These are phyloP conservation scores for Agonopterix subpropinquella DNA, from an alignment of 2,888 invertebrate species.

Conservation along the genomic window DNA sequence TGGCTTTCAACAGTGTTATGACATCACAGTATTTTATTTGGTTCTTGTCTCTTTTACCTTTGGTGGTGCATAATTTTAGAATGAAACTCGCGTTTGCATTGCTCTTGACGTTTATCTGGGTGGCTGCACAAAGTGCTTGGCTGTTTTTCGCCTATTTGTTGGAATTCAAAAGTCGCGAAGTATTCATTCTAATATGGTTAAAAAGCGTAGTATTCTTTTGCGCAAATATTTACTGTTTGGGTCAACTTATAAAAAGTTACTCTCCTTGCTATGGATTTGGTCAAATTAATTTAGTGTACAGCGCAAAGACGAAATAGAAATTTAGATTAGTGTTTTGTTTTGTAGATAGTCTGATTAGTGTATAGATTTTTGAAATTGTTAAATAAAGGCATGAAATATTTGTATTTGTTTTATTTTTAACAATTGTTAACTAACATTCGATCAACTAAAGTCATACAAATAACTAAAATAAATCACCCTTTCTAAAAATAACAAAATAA, in stretches of 20 bases:
- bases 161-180: conserved; percentile 91
- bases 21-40: conserved; percentile 99
- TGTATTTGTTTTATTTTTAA: conserved; percentile 44
- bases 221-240: conserved; percentile 84
- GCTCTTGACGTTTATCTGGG: conserved; percentile 77
- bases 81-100: conserved; percentile 66
- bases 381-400: conserved; percentile 15
- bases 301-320: not conserved
- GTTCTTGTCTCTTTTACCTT: conserved; percentile 93
- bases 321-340: conserved; percentile 3
- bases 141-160: conserved; percentile 91
- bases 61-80: conserved; percentile 83
- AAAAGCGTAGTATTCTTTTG: conserved; percentile 89
- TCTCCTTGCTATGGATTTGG: conserved; percentile 49
- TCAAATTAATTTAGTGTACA: conserved; percentile 9
- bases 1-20: conserved; percentile 95
- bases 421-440: conserved; percentile 32
- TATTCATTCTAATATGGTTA: conserved; percentile 89
- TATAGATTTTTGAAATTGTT: conserved; percentile 16
- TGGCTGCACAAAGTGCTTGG: conserved; percentile 89
- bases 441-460: conserved; percentile 22
- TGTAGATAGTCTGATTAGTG: conserved; percentile 13
- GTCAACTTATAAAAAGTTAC: conserved; percentile 69
- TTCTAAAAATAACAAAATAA: conserved; percentile 27
- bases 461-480: conserved; percentile 32